Conservation (phyloP, 2,797 vertebrate species). For the Enoplosus armatus region DNA sequence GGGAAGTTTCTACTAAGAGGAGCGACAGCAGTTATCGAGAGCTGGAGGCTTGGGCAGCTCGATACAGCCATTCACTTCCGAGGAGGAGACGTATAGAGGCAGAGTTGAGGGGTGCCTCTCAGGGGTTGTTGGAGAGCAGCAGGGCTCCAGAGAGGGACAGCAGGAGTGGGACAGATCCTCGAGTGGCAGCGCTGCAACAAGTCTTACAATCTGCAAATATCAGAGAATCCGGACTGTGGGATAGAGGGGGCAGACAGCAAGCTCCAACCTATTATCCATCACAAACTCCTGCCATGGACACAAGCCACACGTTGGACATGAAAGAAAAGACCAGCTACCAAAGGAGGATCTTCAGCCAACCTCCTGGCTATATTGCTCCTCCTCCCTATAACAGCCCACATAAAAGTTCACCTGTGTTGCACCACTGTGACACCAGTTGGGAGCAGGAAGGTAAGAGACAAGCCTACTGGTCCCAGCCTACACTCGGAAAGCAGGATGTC, state of each 20-base stretch:
- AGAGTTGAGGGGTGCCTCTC: conserved; percentile 68
- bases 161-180: conserved; percentile 51
- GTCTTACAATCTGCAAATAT: conserved; percentile 54
- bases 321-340: conserved; percentile 67
- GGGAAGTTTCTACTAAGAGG: conserved; percentile 68
- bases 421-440: conserved; percentile 36
- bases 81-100: conserved; percentile 76
- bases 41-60: conserved; percentile 81
- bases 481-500: conserved; percentile 42
- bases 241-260: conserved; percentile 58
- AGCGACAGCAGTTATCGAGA: conserved; percentile 78
- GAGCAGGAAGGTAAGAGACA: conserved; percentile 62
- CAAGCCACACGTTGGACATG: conserved; percentile 44
- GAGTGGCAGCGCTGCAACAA: conserved; percentile 52
- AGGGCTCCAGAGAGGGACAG: conserved; percentile 54
- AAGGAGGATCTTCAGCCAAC: conserved; percentile 72
- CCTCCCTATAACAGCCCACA: conserved; percentile 81
- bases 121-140: conserved; percentile 57
- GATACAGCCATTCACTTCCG: conserved; percentile 82
- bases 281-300: conserved; percentile 43
- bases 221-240: conserved; percentile 66
- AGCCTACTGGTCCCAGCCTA: conserved; percentile 49
- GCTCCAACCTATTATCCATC: conserved; percentile 30
- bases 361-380: conserved; percentile 84
- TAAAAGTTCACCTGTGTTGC: conserved; percentile 49